Base-by-base conservation (phyloP, 2,797 vertebrate species). In the Oreochromis mossambicus region DNA sequence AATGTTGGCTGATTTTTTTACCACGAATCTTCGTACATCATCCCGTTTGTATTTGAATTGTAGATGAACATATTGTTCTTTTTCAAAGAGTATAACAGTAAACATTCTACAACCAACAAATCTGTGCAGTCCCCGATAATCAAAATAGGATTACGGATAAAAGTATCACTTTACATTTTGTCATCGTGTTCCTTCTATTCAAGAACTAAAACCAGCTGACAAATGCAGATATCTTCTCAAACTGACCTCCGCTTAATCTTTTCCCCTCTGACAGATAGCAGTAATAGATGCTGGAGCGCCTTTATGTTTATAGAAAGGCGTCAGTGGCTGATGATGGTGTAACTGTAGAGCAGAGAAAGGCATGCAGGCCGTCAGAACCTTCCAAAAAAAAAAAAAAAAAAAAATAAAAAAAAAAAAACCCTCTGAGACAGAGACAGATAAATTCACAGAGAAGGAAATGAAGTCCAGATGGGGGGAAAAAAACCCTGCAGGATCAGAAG, bases 401-500 rank as follows among this genome's bases (percentile, higher is more conserved):
- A 5, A 9, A 78, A 83, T 29, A 43, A 84, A 77, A 38, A 1
- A 7, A 70, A 82, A n/a, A 54, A 86, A 34, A 80, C 70, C 61
- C 63, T 70, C 41, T 5, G 58, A 84, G 85, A 55, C 80, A 1
- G 58, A 87, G 55, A 79, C 88, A 83, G 88, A 92, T 70, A 83
- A 86, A 90, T 43, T 56, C 80, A 46, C 73, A 5, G 80, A 29
- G 79, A 79, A 81, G 85, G 83, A 93, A 94, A 95, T 92, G 85
- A 92, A 87, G 85, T 89, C 88, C 93, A 95, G 90, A 93, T 95
- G 92, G 77, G 85, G 5, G 21, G 55, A 70, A 51, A 54, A 61
- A 80, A 21, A 46, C 3, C 80, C 32, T 29, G 38, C n/a, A 56
- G 89, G 63, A 89, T 80, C 83, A 82, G 87, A 84, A 24, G 82